phyloP scores from a whole-genome alignment of 2,113 vertebrate species.

The Pluvianellus socialis region DNA sequence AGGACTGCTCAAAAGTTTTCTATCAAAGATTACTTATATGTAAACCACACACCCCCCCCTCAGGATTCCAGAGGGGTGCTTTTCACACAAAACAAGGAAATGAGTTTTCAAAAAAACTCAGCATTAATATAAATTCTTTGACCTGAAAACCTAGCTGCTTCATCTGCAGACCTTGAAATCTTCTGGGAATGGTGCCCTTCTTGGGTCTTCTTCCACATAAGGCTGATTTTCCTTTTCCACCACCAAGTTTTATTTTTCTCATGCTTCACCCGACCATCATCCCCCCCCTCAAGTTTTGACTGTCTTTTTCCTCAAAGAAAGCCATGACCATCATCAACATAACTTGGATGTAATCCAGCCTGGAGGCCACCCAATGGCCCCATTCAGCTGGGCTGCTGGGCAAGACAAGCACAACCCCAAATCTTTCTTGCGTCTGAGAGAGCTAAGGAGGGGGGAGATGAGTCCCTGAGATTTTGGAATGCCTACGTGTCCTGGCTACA shows the following conservation, averaged over 20 bases:
- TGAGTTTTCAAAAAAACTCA: not conserved
- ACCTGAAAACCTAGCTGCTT: not conserved
- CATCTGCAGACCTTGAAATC: not conserved
- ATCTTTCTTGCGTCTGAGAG: not conserved
- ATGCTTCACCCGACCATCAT: not conserved
- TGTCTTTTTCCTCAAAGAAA: not conserved
- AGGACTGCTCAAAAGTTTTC: not conserved
- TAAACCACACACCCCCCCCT: not conserved
- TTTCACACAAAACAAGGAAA: not conserved
- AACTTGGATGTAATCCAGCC: not conserved
- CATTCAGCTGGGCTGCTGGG: not conserved
- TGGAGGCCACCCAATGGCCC: not conserved
- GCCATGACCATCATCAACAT: not conserved
- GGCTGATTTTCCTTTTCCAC: not conserved
- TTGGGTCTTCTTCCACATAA: not conserved
- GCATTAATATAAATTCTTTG: not conserved
- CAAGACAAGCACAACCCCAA: not conserved
- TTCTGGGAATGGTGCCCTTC: not conserved
- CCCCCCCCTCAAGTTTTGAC: not conserved
- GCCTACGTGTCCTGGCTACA: not conserved
- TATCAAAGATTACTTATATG: not conserved
- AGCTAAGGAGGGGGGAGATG: not conserved
- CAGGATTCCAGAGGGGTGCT: not conserved
- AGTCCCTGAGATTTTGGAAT: not conserved
- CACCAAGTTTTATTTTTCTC: not conserved